Base-by-base conservation (phyloP, 1,140 invertebrate species). In the Cydia splendana region DNA sequence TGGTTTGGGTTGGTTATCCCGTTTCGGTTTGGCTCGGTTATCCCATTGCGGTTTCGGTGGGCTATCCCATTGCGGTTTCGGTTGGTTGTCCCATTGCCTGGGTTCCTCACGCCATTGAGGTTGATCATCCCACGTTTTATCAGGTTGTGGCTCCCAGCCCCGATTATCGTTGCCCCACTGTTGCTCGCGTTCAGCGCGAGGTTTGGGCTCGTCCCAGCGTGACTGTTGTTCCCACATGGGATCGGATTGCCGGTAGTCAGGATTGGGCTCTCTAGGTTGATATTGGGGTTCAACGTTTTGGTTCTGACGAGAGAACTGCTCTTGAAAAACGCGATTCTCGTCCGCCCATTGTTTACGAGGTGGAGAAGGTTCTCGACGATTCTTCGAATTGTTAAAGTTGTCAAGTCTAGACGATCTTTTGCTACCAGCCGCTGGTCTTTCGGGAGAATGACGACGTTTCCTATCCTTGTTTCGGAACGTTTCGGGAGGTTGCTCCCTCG, bases 21-120 rank as follows among this genome's bases (percentile, higher is more conserved):
- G 10, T n/a, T 62, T 7, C 57, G 57, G 20, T 62, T 62, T 9
- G 0, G 57, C 1, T n/a, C 0, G 20, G 20, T 4, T 62, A 24
- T 24, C 57, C 57, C 57, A 62, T 12, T 62, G 57, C 57, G 57
- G 18, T 24, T 24, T 20, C 57, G 57, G 20, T n/a, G 18, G 57
- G 57, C 20, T 62, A 9, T n/a, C 20, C 57, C 57, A 62, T 12
- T 62, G 57, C 57, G 18, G 57, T 62, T 62, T 20, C 57, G 18
- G 57, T 62, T 62, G 57, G 57, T 24, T 62, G n/a, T 62, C 57
- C 57, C 57, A 62, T 62, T 24, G 57, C 20, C 57, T 62, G 9
- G 57, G 57, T 24, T 62, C 57, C 24, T 62, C 57, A 24, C 57
- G 57, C 57, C 57, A 24, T 24, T 62, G 57, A 62, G 57, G 9